Conservation (phyloP, 2,113 vertebrate genomes). For the Pithys albifrons region DNA sequence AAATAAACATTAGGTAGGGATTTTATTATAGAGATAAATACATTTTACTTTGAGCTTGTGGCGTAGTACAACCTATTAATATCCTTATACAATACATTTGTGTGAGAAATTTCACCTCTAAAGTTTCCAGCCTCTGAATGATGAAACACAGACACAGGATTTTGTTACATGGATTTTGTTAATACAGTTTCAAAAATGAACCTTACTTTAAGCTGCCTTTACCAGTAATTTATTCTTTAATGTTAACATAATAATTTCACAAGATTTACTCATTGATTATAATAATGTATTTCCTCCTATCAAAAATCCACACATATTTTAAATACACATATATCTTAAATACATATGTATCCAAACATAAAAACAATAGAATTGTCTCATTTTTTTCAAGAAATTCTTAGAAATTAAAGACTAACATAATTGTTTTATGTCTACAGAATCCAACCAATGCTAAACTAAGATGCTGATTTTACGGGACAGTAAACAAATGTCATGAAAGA, state of each 20-base stretch:
- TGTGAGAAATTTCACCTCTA: neutral
- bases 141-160: neutral
- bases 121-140: neutral
- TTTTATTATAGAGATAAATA: neutral
- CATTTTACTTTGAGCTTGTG: neutral
- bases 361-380: neutral
- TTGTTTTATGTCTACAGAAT: neutral
- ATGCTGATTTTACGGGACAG: neutral
- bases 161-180: rapidly evolving
- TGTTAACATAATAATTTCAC: neutral
- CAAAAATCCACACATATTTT: neutral
- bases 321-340: neutral
- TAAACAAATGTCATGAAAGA: neutral
- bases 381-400: neutral
- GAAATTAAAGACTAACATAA: neutral
- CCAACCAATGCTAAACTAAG: neutral
- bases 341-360: neutral
- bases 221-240: neutral
- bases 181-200: neutral
- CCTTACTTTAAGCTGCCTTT: neutral
- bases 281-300: neutral
- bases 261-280: neutral
- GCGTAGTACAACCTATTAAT: neutral
- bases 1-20: neutral
- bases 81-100: neutral